Conservation (phyloP, 2,888 invertebrate genomes). For the Trachelus troglodyta region DNA sequence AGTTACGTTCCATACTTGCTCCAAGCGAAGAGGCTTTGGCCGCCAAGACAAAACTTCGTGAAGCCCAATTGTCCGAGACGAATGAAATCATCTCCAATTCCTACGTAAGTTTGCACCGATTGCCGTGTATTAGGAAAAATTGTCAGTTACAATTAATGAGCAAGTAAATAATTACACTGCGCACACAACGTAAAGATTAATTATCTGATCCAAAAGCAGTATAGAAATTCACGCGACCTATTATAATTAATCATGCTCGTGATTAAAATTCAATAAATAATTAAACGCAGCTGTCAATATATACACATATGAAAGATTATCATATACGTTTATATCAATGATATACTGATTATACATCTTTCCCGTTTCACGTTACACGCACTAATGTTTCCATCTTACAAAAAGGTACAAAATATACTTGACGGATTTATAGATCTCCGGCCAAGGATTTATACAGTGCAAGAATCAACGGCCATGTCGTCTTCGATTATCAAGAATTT, state of each 20-base stretch:
- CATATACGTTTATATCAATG: not conserved
- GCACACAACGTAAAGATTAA: not conserved
- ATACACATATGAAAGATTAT: not conserved
- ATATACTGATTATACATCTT: not conserved
- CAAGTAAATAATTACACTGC: not conserved
- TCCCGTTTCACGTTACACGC: not conserved
- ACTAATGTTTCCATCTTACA: not conserved
- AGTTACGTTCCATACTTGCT: conserved; percentile 48
- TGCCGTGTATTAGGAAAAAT: not conserved
- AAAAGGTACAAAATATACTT: not conserved
- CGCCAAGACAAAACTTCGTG: conserved; percentile 45
- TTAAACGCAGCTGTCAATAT: not conserved
- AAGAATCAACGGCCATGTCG: not conserved
- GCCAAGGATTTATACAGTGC: not conserved
- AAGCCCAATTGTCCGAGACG: conserved; percentile 21
- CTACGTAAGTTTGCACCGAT: conserved; percentile 49
- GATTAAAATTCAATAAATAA: not conserved
- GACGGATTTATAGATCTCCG: not conserved
- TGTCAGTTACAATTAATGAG: not conserved
- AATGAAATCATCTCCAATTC: conserved; percentile 42
- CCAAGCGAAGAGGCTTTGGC: conserved; percentile 40
- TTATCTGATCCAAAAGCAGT: not conserved
- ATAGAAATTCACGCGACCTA: not conserved
- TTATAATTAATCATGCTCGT: not conserved
- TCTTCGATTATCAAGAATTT: not conserved